Conservation (phyloP, 2,797 vertebrate species). For the Pipistrellus pipistrellus region DNA sequence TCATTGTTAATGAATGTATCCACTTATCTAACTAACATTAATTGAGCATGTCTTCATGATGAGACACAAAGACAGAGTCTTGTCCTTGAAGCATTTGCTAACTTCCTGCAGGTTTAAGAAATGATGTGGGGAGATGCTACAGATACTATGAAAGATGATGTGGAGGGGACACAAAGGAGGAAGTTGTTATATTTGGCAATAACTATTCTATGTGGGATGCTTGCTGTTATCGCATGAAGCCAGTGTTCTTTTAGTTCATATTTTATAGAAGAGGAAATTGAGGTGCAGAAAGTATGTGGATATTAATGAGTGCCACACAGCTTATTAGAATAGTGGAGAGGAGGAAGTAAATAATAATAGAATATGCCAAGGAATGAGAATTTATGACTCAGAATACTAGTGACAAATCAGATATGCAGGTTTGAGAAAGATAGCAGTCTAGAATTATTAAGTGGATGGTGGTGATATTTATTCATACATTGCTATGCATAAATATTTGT, state of each 20-base stretch:
- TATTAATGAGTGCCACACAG: not conserved
- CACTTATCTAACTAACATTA: not conserved
- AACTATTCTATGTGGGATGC: not conserved
- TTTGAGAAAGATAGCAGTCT: not conserved
- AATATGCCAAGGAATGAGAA: not conserved
- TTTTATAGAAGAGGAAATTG: conserved; percentile 20
- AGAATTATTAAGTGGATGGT: not conserved
- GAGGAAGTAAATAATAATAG: not conserved
- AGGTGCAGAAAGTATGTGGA: not conserved
- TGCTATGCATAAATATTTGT: not conserved
- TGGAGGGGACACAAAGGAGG: no score
- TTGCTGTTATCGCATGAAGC: not conserved
- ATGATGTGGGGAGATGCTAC: not conserved
- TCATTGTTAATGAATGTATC: not conserved
- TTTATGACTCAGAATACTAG: not conserved
- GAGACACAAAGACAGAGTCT: conserved; percentile 11
- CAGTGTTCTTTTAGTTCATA: not conserved
- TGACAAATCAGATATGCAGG: not conserved
- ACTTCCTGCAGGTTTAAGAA: not conserved
- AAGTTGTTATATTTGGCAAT: not conserved
- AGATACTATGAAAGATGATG: not conserved
- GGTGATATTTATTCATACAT: not conserved
- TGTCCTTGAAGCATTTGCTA: not conserved
- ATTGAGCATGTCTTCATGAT: not conserved
- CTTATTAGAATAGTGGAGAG: not conserved